phyloP scores from a whole-genome alignment of 2,797 vertebrate species.

The Ambastaia sidthimunki region DNA sequence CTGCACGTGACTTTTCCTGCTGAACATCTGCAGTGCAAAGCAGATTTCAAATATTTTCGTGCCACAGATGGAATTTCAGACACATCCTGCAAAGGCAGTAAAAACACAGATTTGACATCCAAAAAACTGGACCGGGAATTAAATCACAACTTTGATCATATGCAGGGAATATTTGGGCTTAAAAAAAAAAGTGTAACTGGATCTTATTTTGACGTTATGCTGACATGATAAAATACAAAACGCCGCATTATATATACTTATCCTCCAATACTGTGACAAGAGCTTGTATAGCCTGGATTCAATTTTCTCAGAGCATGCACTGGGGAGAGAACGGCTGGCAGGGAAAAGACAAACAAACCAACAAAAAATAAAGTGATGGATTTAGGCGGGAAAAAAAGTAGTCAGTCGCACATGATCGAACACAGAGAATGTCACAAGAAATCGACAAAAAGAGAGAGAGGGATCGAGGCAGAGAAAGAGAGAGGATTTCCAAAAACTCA shows the following conservation, averaged over 20 bases:
- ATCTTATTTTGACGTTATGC: slow-evolving; percentile 6
- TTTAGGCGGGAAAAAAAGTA: not conserved
- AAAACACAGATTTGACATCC: slow-evolving; percentile 41
- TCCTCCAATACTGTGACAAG: not conserved
- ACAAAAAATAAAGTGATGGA: slow-evolving; percentile 31
- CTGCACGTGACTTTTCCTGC: slow-evolving; percentile 32
- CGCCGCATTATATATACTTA: slow-evolving; percentile 33
- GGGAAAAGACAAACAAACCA: slow-evolving; percentile 31
- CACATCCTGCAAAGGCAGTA: slow-evolving; percentile 9
- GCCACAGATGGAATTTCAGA: slow-evolving; percentile 12
- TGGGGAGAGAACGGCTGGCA: slow-evolving; percentile 28
- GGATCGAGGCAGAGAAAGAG: slow-evolving; percentile 12
- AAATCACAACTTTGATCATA: slow-evolving; percentile 34
- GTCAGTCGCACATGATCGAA: slow-evolving; percentile 13
- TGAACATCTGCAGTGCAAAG: slow-evolving; percentile 11
- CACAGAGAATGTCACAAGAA: not conserved
- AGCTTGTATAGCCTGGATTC: slow-evolving; percentile 9
- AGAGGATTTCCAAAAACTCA: slow-evolving; percentile 5
- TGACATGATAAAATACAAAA: slow-evolving; percentile 40
- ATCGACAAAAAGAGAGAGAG: not conserved
- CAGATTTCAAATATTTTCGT: slow-evolving; percentile 33
- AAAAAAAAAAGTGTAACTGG: slow-evolving; percentile 30
- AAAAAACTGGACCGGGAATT: slow-evolving; percentile 24
- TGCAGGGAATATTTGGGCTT: slow-evolving; percentile 20
- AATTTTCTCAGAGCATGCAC: slow-evolving; percentile 31